Base-by-base conservation (phyloP, 2,888 invertebrate species). In the Liposcelis brunnea region DNA sequence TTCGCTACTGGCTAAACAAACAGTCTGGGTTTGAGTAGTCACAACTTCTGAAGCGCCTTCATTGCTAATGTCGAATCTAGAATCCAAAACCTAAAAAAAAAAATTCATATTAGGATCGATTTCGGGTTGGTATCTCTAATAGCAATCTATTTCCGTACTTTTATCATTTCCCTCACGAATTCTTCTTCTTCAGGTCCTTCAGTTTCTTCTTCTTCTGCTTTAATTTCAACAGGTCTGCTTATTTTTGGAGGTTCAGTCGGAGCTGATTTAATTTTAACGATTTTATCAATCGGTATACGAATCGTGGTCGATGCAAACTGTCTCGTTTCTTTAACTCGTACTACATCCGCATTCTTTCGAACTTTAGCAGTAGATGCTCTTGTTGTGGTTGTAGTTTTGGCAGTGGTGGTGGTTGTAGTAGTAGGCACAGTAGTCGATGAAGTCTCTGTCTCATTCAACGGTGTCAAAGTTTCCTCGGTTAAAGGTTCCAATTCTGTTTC, bases 131-230 rank as follows among this genome's bases (percentile, higher is more conserved):
- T n/a, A n/a, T n/a, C n/a, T n/a, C n/a, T 26, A 26, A 4, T 26
- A 4, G 8, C 26, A 26, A 6, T 8, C 26, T 26, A 6, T 26
- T 26, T 26, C 8, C 26, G 52, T 62, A 83, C 86, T 72, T 86
- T 84, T 52, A 87, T 86, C 82, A 87, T 85, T 67, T 86, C 85
- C 51, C 85, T 68, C 26, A 89, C 86, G 59, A 81, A 84, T 59
- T 87, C 86, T 11, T 68, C 65, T 10, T 66, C 66, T 2, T 70
- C 70, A 43, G 26, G 48, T 48, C 19, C 51, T 52, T 37, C 35
- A 6, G 14, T 6, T 19, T 16, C 19, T 7, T 12, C 40, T 11
- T 21, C 40, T 18, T n/a, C 19, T 3, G 16, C 40, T 40, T 14
- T 19, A 18, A 40, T 40, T 19, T 40, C 40, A 16, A 26, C 26